Base-by-base conservation (phyloP, 2,888 invertebrate genomes). In the Drosophila demipolita region DNA sequence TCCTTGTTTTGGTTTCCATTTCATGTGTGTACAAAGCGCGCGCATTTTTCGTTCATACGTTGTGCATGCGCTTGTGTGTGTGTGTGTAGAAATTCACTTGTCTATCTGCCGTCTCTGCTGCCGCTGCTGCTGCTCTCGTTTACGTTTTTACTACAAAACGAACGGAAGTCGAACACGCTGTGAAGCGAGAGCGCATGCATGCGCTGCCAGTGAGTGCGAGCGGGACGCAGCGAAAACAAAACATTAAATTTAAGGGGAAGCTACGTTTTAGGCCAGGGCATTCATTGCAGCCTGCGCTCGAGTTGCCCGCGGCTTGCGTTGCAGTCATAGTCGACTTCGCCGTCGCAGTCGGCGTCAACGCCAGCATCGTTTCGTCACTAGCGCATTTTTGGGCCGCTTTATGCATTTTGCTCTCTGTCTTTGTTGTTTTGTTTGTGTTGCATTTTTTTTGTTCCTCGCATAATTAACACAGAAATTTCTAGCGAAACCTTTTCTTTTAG, bases 211-310 rank as follows among this genome's bases (percentile, higher is more conserved):
- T 33, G 63, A 35, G 87, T 74, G 79, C 72, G 73, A 87, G 76
- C 70, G 72, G 53, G 85, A 89, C 64, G 72, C 74, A 86, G 74
- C 78, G 87, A 90, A 90, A 88, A 90, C 88, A 90, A 88, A 88
- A 88, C 87, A 86, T 86, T 82, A 88, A 86, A 80, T 78, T 83
- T 71, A 66, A 75, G 75, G 86, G 84, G 83, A 78, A 69, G 72
- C 61, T 72, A 66, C 76, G 63, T 77, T 72, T 76, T 61, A 62
- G 65, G 66, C 71, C 67, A 59, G 62, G 17, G 49, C 58, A 60
- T 38, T 40, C 42, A 50, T 48, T 72, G 75, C 58, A 55, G 55
- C 54, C 52, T 75, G 80, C 65, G 72, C 57, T 50, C 53, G 42
- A 61, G 36, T 23, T 33, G 12, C 15, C 7, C 48, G 60, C 61